Conservation (phyloP, 2,113 vertebrate genomes). For the Oryzias javanicus region DNA sequence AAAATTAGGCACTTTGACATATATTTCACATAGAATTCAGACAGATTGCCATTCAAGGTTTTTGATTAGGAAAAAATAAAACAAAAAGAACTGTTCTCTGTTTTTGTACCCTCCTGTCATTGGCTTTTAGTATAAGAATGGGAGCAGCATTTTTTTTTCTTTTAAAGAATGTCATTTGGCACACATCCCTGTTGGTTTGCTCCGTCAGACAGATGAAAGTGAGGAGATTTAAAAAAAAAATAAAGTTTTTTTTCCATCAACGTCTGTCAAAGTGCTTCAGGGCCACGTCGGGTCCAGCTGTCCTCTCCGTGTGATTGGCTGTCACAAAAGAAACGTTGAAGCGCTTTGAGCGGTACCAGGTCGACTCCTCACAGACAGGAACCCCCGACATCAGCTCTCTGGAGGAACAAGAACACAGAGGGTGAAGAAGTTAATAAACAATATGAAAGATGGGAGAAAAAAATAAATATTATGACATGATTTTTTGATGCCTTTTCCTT, state of each 20-base stretch:
- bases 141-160: conserved; percentile 52
- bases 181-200: conserved; percentile 56
- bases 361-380: conserved; percentile 50
- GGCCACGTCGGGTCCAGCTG: conserved; percentile 40
- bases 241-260: conserved; percentile 31
- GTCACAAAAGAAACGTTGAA: conserved; percentile 27
- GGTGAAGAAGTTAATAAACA: conserved; percentile 38
- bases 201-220: conserved; percentile 52
- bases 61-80: conserved; percentile 8
- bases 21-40: conserved; percentile 32
- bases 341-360: conserved; percentile 36
- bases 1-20: conserved; percentile 70
- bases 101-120: conserved; percentile 52
- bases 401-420: conserved; percentile 21
- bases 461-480: conserved; percentile 57
- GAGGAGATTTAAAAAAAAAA: conserved; percentile 7
- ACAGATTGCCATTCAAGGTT: conserved; percentile 26
- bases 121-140: conserved; percentile 58
- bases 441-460: conserved; percentile 26
- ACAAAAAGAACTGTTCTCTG: conserved; percentile 14
- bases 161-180: conserved; percentile 57
- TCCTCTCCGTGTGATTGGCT: conserved; percentile 32
- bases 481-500: conserved; percentile 12
- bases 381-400: conserved; percentile 75
- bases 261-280: conserved; percentile 61